Evolutionary conservation across 2,797 vertebrate genomes (phyloP), one percentile per base, ranked within the genome.

Genomic region (Ibycter americanus): DNA sequence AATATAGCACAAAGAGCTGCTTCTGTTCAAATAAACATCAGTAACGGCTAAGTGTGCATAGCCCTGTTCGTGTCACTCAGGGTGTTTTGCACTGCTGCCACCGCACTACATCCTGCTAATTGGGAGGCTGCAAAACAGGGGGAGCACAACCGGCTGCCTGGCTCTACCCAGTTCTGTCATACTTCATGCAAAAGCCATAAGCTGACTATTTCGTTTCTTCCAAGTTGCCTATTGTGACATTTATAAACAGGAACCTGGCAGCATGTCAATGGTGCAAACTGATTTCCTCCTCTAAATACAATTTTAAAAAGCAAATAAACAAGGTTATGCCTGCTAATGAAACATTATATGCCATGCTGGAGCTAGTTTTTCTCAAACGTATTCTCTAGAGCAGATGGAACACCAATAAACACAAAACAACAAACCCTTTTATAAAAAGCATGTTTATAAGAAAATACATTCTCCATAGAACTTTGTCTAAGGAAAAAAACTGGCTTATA

Each of bases 221-320:
- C 96, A 92, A 95, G 94, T 96, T 97, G 98, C 97, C 97, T 97
- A 93, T 98, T 98, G 96, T 98, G 94, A 94, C 96, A 97, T 98
- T 98, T 98, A 98, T 98, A 98, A 98, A 98, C 98, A 98, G 98
- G 97, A 98, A 97, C 96, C 98, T 98, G 98, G 98, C 98, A 98
- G 96, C 86, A 93, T 97, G 98, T 98, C 98, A 98, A 96, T 93
- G 97, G 97, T 97, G 97, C 97, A 98, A 98, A 98, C 97, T 97
- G 98, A 98, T 98, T 98, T 98, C 98, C 98, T 98, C 97, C 98
- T 94, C 97, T 97, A 98, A 98, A 98, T 98, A 98, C 96, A 98
- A 98, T 98, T 98, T 98, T 96, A 96, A 98, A 98, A 98, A 97
- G 97, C 98, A 98, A 98, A 98, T 98, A 98, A 98, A 98, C 97